Evolutionary conservation across 2,113 vertebrate species (phyloP).

Genomic region (Ornithorhynchus anatinus): DNA sequence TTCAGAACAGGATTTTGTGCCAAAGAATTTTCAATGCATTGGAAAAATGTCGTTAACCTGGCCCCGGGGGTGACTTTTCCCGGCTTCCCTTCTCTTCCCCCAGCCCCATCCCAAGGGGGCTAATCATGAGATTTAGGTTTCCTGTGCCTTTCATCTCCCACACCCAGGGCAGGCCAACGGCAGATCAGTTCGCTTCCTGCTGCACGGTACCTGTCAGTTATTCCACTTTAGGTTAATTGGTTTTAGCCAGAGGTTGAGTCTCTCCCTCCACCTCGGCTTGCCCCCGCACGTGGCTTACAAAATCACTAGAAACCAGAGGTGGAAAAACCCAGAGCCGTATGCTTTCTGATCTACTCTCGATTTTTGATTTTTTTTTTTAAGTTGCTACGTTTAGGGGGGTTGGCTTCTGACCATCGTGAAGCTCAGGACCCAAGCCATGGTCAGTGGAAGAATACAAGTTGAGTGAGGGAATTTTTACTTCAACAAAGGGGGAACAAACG

Average conservation of each 20-base stretch:
- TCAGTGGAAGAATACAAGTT: background rate
- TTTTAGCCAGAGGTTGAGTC: background rate
- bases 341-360: background rate
- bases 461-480: background rate
- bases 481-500: background rate
- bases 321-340: background rate
- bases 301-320: background rate
- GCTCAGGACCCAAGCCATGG: background rate
- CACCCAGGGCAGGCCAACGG: accelerated
- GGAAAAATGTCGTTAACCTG: constrained; percentile 21
- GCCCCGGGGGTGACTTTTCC: no score
- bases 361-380: background rate
- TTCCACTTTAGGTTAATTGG: background rate
- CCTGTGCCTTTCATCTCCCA: constrained; percentile 13
- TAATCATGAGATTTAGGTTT: background rate
- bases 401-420: background rate
- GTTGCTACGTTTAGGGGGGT: background rate
- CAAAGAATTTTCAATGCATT: background rate
- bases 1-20: accelerated
- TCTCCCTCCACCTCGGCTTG: constrained; percentile 12
- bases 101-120: background rate
- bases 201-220: background rate
- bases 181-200: background rate
- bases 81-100: background rate
- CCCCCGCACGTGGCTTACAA: background rate